Conservation (phyloP, 2,113 vertebrate genomes). For the Fulmarus glacialis region DNA sequence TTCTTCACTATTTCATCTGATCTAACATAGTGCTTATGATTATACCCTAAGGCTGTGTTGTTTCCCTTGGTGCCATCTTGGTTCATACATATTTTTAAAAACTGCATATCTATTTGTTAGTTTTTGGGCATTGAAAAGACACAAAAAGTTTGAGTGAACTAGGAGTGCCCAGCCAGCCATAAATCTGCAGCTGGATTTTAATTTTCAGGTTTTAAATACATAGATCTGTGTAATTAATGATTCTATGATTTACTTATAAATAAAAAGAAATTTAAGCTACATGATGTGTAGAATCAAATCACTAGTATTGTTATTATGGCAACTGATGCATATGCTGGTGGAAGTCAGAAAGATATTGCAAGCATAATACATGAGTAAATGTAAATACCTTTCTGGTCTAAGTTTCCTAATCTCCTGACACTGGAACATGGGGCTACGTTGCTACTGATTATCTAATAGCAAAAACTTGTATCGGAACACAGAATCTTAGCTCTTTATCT, state of each 20-base stretch:
- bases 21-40: not conserved
- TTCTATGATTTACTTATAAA: not conserved
- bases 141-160: not conserved
- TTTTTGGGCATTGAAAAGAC: not conserved
- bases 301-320: not conserved
- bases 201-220: not conserved
- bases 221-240: not conserved
- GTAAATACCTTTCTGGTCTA: not conserved
- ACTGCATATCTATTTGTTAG: fast-evolving
- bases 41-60: fast-evolving
- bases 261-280: not conserved
- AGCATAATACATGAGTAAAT: not conserved
- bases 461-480: not conserved
- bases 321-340: not conserved
- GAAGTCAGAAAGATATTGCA: not conserved
- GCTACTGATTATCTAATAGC: not conserved
- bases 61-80: not conserved
- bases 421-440: fast-evolving
- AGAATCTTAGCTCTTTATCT: not conserved
- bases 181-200: not conserved
- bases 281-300: not conserved
- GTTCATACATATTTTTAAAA: not conserved
- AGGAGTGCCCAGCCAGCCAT: not conserved
- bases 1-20: not conserved
- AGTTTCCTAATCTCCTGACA: not conserved